Conservation (phyloP, 2,113 vertebrate species). For the Actenoides lindsayi region DNA sequence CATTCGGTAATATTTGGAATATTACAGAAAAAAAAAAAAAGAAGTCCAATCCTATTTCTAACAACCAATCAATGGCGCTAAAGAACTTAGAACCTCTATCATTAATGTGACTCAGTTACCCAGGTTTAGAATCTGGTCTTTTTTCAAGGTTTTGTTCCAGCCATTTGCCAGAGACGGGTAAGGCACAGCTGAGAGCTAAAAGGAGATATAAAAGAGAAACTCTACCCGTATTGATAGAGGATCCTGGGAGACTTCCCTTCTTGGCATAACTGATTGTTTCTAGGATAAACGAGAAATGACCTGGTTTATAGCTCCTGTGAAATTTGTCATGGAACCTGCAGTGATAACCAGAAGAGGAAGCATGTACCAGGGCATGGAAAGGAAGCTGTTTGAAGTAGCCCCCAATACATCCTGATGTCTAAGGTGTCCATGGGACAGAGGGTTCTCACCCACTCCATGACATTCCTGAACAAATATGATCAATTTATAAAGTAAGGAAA, state of each 20-base stretch:
- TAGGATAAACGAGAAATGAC: background rate
- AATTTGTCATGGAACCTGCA: background rate
- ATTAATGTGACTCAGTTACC: background rate
- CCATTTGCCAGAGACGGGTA: background rate
- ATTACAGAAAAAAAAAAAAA: background rate
- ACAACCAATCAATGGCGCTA: background rate
- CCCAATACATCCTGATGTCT: background rate
- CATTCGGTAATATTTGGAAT: background rate
- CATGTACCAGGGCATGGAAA: background rate
- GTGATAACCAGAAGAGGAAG: background rate
- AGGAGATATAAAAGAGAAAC: background rate
- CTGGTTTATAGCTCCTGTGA: rapidly evolving
- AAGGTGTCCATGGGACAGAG: background rate
- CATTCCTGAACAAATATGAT: background rate
- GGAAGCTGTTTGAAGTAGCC: background rate
- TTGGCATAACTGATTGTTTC: background rate
- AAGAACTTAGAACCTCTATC: background rate
- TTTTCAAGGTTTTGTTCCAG: background rate
- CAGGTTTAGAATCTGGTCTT: background rate
- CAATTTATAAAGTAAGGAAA: background rate
- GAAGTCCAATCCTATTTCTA: background rate
- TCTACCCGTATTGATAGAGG: background rate
- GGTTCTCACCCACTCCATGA: background rate
- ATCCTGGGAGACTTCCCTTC: background rate
- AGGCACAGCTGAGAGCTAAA: background rate